A percentile compares a stretch with the other conserved stretches of the same genome.
Evolutionary conservation across 2,113 vertebrate species (phyloP).

Genomic region (Varanus salvator): DNA sequence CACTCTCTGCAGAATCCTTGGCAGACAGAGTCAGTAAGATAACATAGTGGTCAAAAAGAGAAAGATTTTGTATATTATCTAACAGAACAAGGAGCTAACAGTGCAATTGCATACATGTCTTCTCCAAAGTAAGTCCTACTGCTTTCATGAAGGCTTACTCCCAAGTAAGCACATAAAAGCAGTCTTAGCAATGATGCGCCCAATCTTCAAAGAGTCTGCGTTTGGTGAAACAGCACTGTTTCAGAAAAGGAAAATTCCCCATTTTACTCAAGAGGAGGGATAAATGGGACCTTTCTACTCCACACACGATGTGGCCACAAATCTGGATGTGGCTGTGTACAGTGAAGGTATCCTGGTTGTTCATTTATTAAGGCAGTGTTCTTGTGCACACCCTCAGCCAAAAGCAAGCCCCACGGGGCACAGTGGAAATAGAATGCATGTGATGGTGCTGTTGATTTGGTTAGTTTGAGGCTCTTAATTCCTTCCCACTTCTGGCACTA

Average conservation of each 20-base stretch:
- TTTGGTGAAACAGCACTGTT: not conserved
- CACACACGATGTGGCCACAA: not conserved
- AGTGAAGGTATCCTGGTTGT: not conserved
- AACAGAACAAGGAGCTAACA: not conserved
- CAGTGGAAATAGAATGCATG: not conserved
- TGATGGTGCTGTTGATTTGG: not conserved
- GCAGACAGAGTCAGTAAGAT: not conserved
- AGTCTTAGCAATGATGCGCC: not conserved
- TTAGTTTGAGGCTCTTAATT: not conserved
- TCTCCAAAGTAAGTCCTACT: not conserved
- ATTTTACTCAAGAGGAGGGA: not conserved
- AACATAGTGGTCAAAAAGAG: not conserved
- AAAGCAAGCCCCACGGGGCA: no score
- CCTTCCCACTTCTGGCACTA: no score
- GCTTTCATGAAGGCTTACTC: not conserved
- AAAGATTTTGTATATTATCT: not conserved
- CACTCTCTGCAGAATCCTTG: not conserved
- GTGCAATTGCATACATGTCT: no score
- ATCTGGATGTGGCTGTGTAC: not conserved
- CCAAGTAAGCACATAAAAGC: not conserved
- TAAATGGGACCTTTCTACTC: not conserved
- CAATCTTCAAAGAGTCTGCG: not conserved
- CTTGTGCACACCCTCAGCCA: not conserved
- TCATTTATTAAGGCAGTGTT: not conserved
- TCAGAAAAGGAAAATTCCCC: not conserved